Percentiles rank a stretch among this genome's conserved stretches.
phyloP scores from a whole-genome alignment of 2,797 vertebrate species.

The Spea hammondii region DNA sequence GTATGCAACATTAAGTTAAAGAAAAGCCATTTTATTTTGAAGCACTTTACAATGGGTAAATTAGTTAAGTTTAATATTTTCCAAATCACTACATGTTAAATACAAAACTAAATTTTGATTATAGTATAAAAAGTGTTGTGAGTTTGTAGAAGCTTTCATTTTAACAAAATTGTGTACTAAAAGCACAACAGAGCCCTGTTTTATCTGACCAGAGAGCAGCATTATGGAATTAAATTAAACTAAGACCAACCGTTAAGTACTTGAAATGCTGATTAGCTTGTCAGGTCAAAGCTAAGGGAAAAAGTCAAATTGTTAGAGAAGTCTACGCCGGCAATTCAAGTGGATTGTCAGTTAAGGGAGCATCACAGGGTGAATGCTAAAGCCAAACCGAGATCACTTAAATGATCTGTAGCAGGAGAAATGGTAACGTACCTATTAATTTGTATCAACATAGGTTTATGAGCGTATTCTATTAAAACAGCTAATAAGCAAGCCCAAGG shows the following conservation, averaged over 20 bases:
- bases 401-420: constrained; percentile 3
- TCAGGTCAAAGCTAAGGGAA: constrained; percentile 46
- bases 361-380: constrained; percentile 17
- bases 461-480: neutral
- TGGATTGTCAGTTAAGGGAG: constrained; percentile 22
- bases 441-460: constrained; percentile 7
- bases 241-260: constrained; percentile 39
- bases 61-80: no score
- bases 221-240: constrained; percentile 49
- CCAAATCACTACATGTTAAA: no score
- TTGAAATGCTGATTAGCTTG: constrained; percentile 45
- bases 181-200: neutral
- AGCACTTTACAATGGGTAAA: no score
- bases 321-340: constrained; percentile 26
- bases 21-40: no score
- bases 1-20: no score
- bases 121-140: neutral
- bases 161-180: neutral
- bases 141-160: neutral
- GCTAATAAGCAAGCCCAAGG: neutral
- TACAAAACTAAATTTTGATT: neutral
- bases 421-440: constrained; percentile 36
- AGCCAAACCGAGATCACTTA: constrained; percentile 4
- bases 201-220: constrained; percentile 30
- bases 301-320: constrained; percentile 34